phyloP scores from a whole-genome alignment of 2,113 vertebrate species.

The Heloderma charlesbogerti region DNA sequence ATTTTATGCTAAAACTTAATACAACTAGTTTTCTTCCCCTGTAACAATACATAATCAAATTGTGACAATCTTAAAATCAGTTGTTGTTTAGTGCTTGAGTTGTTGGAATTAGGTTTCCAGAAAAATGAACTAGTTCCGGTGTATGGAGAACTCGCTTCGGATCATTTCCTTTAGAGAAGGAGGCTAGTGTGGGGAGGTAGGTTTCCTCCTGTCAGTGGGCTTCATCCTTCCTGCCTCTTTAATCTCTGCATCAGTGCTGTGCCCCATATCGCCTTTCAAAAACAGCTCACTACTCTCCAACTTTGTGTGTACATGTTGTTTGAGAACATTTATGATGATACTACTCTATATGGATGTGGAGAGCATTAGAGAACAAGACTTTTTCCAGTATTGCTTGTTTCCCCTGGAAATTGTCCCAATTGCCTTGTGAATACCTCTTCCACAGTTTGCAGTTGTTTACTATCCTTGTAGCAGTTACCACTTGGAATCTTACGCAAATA shows the following conservation, averaged over 20 bases:
- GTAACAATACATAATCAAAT: neutral
- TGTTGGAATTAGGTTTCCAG: slow-evolving; percentile 53
- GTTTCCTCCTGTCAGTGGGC: slow-evolving; percentile 66
- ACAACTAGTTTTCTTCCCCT: neutral
- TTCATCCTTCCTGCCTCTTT: slow-evolving; percentile 76
- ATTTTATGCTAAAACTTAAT: neutral
- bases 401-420: neutral
- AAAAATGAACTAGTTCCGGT: slow-evolving; percentile 40
- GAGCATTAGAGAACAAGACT: neutral
- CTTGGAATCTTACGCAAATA: neutral
- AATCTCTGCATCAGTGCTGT: slow-evolving; percentile 67
- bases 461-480: neutral
- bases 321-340: slow-evolving; percentile 30
- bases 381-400: neutral
- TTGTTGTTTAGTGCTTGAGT: neutral
- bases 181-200: slow-evolving; percentile 44
- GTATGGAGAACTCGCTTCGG: slow-evolving; percentile 21
- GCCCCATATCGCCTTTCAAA: slow-evolving; percentile 62
- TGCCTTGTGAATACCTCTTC: slow-evolving; percentile 7
- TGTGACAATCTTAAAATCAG: neutral
- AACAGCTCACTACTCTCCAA: slow-evolving; percentile 44
- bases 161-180: slow-evolving; percentile 52
- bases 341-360: neutral
- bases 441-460: slow-evolving; percentile 40
- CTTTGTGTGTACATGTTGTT: neutral